These are phyloP conservation scores for Papilio protenor DNA, from an alignment of 2,888 invertebrate species.

Conservation along the genomic window DNA sequence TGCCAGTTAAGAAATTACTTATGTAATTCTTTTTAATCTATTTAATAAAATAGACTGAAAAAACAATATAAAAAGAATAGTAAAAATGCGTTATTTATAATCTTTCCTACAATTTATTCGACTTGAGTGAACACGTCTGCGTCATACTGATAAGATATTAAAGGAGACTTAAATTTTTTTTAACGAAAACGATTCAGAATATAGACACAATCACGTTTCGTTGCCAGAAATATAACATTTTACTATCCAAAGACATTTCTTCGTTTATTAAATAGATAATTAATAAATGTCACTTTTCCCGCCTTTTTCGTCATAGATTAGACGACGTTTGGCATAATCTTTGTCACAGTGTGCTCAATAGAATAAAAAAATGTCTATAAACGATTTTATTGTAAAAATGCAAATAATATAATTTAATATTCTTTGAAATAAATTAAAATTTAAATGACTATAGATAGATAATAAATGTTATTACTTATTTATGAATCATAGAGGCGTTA, in stretches of 20 bases:
- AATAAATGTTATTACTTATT: not conserved
- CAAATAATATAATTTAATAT: not conserved
- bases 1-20: slow-evolving; percentile 61
- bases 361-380: slow-evolving; percentile 29
- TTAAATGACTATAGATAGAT: not conserved
- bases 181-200: too few species aligned
- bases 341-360: slow-evolving; percentile 30
- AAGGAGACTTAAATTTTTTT: not conserved
- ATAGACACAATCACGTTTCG: too few species aligned
- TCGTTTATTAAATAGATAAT: not conserved
- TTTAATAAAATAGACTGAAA: not conserved
- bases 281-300: slow-evolving; percentile 10
- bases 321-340: slow-evolving; percentile 13
- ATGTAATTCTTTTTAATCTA: slow-evolving; percentile 45
- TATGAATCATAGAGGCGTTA: not conserved
- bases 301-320: slow-evolving; percentile 15
- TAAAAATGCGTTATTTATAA: not conserved
- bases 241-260: not conserved
- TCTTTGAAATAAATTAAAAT: not conserved
- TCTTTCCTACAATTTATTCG: not conserved
- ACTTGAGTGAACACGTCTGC: too few species aligned
- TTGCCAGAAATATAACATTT: not conserved
- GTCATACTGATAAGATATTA: too few species aligned
- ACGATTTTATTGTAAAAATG: not conserved
- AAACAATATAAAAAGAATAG: too few species aligned